These are phyloP conservation scores for Aphelinus certus DNA, from an alignment of 1,140 invertebrate genomes.

Conservation along the genomic window DNA sequence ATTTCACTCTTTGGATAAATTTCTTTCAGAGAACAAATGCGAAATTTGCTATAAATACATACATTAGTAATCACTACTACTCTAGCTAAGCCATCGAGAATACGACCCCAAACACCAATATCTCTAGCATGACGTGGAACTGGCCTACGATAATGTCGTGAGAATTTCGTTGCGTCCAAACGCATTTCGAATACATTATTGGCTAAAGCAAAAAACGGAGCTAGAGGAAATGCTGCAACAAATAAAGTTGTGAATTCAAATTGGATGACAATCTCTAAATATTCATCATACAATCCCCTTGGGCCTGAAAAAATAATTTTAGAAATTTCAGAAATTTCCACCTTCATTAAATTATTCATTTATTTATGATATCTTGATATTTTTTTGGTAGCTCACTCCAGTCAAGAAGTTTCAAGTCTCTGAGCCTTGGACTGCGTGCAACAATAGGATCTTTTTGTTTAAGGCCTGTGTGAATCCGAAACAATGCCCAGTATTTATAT, in stretches of 20 bases:
- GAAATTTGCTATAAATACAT: constrained; percentile 56
- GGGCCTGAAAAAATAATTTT: constrained; percentile 69
- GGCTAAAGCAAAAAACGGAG: constrained; percentile 86
- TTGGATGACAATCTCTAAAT: constrained; percentile 96
- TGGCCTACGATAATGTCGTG: constrained; percentile 85
- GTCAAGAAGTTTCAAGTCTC: constrained; percentile 89
- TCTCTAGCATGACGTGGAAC: constrained; percentile 85
- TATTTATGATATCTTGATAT: too few species aligned
- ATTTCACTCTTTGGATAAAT: not conserved
- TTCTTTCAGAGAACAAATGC: not conserved
- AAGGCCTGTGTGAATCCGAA: constrained; percentile 66
- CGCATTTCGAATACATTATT: constrained; percentile 93
- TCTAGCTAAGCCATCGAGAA: constrained; percentile 89
- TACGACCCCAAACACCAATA: constrained; percentile 93
- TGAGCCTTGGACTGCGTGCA: constrained; percentile 79
- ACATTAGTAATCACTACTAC: constrained; percentile 94
- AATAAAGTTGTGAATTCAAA: constrained; percentile 93
- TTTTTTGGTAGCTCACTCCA: constrained; percentile 65
- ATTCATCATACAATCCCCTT: constrained; percentile 93
- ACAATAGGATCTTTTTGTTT: constrained; percentile 57
- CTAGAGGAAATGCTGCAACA: constrained; percentile 88
- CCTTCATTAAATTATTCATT: too few species aligned
- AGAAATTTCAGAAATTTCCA: too few species aligned
- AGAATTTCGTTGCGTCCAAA: constrained; percentile 86
- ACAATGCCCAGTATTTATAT: constrained; percentile 78